These are phyloP conservation scores for Arrhamphus sclerolepis DNA, from an alignment of 2,797 vertebrate genomes.

Conservation along the genomic window DNA sequence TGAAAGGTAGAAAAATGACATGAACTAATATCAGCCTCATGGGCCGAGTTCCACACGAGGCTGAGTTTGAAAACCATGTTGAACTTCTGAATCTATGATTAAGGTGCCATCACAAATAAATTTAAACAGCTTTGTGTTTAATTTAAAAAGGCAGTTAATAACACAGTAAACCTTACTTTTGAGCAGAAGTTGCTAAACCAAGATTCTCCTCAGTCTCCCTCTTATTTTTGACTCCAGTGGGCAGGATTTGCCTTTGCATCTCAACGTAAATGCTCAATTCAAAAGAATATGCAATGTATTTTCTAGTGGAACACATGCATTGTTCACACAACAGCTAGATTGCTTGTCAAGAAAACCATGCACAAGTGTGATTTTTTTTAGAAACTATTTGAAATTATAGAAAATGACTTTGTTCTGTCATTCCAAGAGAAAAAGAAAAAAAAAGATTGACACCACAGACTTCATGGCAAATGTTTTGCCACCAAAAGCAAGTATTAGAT, in stretches of 20 bases:
- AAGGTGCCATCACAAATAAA: no score
- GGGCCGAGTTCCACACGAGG: slow-evolving; percentile 60
- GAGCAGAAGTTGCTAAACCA: no score
- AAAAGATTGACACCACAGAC: not conserved
- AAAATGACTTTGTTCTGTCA: slow-evolving; percentile 7
- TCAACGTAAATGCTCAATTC: not conserved
- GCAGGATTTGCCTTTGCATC: not conserved
- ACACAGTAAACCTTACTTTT: no score
- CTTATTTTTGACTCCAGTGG: not conserved
- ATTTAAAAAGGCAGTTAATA: no score
- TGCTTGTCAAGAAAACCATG: not conserved
- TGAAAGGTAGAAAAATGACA: slow-evolving; percentile 45
- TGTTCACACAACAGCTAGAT: not conserved
- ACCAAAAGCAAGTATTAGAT: not conserved
- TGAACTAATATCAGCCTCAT: slow-evolving; percentile 60
- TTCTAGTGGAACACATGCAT: not conserved
- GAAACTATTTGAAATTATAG: not conserved
- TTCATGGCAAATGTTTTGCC: not conserved
- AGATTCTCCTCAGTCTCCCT: no score
- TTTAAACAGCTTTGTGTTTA: no score
- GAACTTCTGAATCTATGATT: no score
- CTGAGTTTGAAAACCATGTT: slow-evolving; percentile 67
- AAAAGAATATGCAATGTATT: not conserved
- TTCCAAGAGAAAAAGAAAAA: not conserved
- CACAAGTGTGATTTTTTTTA: not conserved